Evolutionary conservation across 35 echinoderm and acorn worm species (phyloP).

Genomic region (Strongylocentrotus purpuratus): DNA sequence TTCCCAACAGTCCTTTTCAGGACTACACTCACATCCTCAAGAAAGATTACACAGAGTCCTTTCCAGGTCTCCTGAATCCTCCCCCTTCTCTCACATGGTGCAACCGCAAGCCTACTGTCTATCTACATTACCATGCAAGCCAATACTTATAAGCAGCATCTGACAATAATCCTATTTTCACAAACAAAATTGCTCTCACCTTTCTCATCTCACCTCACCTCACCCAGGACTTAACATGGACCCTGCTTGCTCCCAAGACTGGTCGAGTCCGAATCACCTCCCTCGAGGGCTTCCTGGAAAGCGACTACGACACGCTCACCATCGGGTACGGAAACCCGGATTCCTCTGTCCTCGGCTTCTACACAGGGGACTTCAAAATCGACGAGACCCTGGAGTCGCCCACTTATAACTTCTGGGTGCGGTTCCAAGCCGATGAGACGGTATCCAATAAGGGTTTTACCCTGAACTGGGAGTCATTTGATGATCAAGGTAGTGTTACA

Average conservation of each 20-base stretch:
- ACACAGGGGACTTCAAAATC: background rate
- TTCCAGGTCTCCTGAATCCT: no score
- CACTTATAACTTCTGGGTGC: slow-evolving; percentile 33
- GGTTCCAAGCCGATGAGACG: slow-evolving; percentile 52
- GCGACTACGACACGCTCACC: slow-evolving; percentile 15
- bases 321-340: slow-evolving; percentile 41
- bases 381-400: background rate
- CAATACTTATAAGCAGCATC: no score
- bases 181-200: no score
- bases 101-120: no score
- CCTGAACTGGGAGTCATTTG: background rate
- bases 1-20: no score
- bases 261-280: slow-evolving; percentile 10
- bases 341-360: background rate
- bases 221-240: slow-evolving; percentile 54
- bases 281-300: background rate
- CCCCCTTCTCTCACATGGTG: no score
- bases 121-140: no score
- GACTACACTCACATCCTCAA: no score
- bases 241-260: slow-evolving; percentile 19
- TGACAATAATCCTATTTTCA: no score
- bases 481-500: slow-evolving; percentile 18
- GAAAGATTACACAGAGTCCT: no score
- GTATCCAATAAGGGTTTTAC: slow-evolving; percentile 36
- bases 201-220: background rate